Evolutionary conservation across 1,140 invertebrate species (phyloP).

Genomic region (Drosophila pseudoobscura): DNA sequence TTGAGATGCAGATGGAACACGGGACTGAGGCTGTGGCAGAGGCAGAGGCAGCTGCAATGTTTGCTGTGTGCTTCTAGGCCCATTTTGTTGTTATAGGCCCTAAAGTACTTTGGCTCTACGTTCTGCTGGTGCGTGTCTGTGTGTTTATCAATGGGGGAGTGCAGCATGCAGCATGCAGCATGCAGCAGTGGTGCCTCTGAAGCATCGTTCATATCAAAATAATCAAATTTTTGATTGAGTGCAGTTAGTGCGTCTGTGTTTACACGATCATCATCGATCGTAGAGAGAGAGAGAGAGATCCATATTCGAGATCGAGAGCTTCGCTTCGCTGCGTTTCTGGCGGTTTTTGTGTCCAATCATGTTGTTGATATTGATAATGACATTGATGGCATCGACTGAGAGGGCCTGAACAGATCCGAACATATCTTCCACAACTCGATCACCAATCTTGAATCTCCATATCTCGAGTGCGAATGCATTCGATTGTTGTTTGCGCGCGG

Average conservation of each 20-base stretch:
- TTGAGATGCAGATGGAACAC: constrained; percentile 70
- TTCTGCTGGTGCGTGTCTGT: constrained; percentile 17
- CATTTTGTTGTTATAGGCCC: constrained; percentile 64
- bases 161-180: background rate
- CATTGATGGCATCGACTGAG: constrained; percentile 77
- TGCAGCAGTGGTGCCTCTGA: constrained; percentile 46
- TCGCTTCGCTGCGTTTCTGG: constrained; percentile 35
- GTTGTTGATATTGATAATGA: constrained; percentile 83
- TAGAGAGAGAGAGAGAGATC: constrained; percentile 11
- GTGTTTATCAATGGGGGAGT: constrained; percentile 62
- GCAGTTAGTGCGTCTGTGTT: constrained; percentile 79
- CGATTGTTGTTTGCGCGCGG: constrained; percentile 66
- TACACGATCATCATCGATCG: constrained; percentile 51
- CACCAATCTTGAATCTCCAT: constrained; percentile 27
- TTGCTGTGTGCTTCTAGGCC: constrained; percentile 36
- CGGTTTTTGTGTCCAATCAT: constrained; percentile 73
- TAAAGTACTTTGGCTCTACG: constrained; percentile 30
- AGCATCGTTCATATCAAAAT: constrained; percentile 77
- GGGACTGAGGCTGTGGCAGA: background rate
- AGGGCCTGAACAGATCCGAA: constrained; percentile 41
- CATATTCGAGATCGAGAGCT: constrained; percentile 33
- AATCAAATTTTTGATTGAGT: constrained; percentile 82
- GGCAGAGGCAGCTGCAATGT: constrained; percentile 46
- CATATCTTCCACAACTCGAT: constrained; percentile 30
- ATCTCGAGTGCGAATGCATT: constrained; percentile 78